Evolutionary conservation across 1,140 invertebrate species (phyloP).

Genomic region (Druon quercuslanigerum): DNA sequence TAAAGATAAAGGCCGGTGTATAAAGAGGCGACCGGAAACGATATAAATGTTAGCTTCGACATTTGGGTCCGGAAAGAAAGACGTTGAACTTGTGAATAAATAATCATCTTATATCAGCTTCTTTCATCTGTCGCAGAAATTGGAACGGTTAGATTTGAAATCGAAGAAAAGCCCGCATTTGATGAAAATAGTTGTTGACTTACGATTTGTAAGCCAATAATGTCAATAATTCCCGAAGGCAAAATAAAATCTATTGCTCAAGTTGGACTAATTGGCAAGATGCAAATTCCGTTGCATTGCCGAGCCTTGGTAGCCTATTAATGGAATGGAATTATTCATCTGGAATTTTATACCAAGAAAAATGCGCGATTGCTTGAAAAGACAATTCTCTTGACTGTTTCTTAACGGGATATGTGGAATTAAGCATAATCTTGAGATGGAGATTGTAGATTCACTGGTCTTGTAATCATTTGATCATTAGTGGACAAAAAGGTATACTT

Average conservation of each 20-base stretch:
- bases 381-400: slow-evolving; percentile 20
- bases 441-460: slow-evolving; percentile 16
- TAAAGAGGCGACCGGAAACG: slow-evolving; percentile 58
- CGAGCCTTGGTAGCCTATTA: background rate
- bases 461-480: slow-evolving; percentile 30
- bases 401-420: slow-evolving; percentile 15
- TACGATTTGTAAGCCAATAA: slow-evolving; percentile 23
- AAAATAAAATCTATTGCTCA: slow-evolving; percentile 15
- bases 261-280: slow-evolving; percentile 20
- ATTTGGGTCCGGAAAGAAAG: slow-evolving; percentile 9
- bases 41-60: slow-evolving; percentile 39
- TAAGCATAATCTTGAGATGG: background rate
- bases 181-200: slow-evolving; percentile 29
- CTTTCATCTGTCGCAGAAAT: background rate
- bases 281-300: slow-evolving; percentile 4
- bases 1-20: slow-evolving; percentile 63
- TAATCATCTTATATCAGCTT: background rate
- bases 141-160: background rate
- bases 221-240: slow-evolving; percentile 16
- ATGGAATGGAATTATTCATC: slow-evolving; percentile 26
- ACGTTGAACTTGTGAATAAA: background rate
- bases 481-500: slow-evolving; percentile 4
- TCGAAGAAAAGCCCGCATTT: background rate
- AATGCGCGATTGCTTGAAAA: slow-evolving; percentile 10
- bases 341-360: slow-evolving; percentile 26